Conservation (phyloP, 1,140 invertebrate species). For the Aphaenogaster floridana region DNA sequence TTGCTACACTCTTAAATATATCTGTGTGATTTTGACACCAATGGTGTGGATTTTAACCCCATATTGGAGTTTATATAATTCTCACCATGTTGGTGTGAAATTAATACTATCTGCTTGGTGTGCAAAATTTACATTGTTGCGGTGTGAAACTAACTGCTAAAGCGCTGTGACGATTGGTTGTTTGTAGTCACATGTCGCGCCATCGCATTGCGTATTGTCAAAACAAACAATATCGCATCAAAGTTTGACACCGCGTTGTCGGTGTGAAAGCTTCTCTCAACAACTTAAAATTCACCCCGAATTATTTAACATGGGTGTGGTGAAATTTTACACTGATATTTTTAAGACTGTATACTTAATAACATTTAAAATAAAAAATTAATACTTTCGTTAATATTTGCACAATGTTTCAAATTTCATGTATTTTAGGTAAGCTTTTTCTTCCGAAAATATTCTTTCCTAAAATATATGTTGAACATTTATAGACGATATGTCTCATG, state of each 20-base stretch:
- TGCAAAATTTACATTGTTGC: not conserved
- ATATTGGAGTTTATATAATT: conserved; percentile 3
- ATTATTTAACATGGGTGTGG: too few species aligned
- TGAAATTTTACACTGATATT: too few species aligned
- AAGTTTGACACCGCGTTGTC: not conserved
- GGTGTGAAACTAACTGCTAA: not conserved
- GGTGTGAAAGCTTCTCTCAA: not conserved
- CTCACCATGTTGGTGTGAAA: not conserved
- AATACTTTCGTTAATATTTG: not conserved
- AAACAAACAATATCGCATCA: too few species aligned
- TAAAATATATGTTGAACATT: conserved; percentile 12
- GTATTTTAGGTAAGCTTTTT: not conserved
- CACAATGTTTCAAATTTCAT: not conserved
- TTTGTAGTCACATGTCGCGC: not conserved
- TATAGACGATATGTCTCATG: conserved; percentile 7
- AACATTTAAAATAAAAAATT: not conserved
- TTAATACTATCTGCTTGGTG: not conserved
- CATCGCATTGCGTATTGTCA: not conserved
- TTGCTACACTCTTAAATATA: not conserved
- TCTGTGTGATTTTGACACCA: not conserved
- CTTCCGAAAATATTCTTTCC: not conserved
- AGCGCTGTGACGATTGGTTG: not conserved
- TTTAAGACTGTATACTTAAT: too few species aligned
- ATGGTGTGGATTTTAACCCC: not conserved
- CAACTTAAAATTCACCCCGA: too few species aligned